Percentiles rank a stretch among this genome's conserved stretches.
phyloP scores from a whole-genome alignment of 1,140 invertebrate species.

The Ostrea edulis region DNA sequence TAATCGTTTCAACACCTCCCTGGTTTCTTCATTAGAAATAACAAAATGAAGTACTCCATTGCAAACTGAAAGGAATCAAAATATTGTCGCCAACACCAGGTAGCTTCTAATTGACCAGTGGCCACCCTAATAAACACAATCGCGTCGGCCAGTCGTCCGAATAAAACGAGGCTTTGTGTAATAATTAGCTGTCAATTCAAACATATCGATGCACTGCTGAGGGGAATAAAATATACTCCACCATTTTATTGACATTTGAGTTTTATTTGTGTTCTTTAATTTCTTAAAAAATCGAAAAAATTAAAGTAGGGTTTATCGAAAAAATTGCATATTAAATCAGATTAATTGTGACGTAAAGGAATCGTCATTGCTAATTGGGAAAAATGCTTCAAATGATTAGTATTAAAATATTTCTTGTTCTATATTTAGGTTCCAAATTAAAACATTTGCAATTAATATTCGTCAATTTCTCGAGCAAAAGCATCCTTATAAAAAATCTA shows the following conservation, averaged over 20 bases:
- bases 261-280: neutral
- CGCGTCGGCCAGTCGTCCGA: neutral
- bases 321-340: too few relatives aligned
- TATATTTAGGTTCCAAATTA: too few relatives aligned
- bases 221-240: neutral
- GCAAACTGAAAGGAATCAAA: neutral
- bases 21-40: neutral
- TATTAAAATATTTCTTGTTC: too few relatives aligned
- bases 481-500: neutral
- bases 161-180: neutral
- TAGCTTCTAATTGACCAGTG: neutral
- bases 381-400: too few relatives aligned
- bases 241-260: neutral
- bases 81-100: neutral
- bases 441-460: too few relatives aligned
- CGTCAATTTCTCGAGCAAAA: too few relatives aligned
- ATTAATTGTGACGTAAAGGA: too few relatives aligned
- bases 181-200: conserved; percentile 2
- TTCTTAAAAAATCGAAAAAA: neutral
- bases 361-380: too few relatives aligned
- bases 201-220: neutral
- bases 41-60: conserved; percentile 10
- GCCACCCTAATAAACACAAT: neutral
- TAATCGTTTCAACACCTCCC: conserved; percentile 34
- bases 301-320: too few relatives aligned